These are phyloP conservation scores for Halocynthia roretzi DNA, from an alignment of 23 tunicate species.

Conservation along the genomic window DNA sequence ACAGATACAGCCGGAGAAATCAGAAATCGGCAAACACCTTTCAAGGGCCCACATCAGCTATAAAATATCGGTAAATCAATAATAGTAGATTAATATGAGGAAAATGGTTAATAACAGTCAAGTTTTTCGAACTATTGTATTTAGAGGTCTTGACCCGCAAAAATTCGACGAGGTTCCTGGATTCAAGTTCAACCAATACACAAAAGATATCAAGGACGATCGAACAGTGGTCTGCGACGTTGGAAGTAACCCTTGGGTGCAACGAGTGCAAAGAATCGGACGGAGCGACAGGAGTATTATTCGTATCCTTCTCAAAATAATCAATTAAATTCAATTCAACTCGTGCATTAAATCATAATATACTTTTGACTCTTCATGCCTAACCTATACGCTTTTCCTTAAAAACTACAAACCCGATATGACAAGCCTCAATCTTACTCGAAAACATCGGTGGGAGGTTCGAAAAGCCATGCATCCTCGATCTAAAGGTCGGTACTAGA, in stretches of 20 bases:
- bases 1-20: too few species aligned
- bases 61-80: too few species aligned
- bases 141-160: slow-evolving; percentile 28
- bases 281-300: neutral
- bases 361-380: too few species aligned
- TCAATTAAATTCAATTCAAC: too few species aligned
- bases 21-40: too few species aligned
- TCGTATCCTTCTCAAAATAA: slow-evolving; percentile 21
- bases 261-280: slow-evolving; percentile 31
- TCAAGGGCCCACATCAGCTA: too few species aligned
- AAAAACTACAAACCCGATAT: too few species aligned
- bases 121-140: neutral
- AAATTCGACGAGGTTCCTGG: slow-evolving; percentile 10
- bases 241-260: slow-evolving; percentile 57
- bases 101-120: too few species aligned
- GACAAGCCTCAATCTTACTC: slow-evolving; percentile 32
- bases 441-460: slow-evolving; percentile 34
- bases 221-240: slow-evolving; percentile 1
- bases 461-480: slow-evolving; percentile 47
- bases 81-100: too few species aligned
- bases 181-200: slow-evolving; percentile 26
- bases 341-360: too few species aligned
- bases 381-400: too few species aligned
- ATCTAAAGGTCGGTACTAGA: slow-evolving; percentile 48
- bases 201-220: slow-evolving; percentile 17